Percentiles rank a stretch among this genome's conserved stretches.
These are phyloP conservation scores for Trematomus bernacchii DNA, from an alignment of 2,797 vertebrate species.

Conservation along the genomic window DNA sequence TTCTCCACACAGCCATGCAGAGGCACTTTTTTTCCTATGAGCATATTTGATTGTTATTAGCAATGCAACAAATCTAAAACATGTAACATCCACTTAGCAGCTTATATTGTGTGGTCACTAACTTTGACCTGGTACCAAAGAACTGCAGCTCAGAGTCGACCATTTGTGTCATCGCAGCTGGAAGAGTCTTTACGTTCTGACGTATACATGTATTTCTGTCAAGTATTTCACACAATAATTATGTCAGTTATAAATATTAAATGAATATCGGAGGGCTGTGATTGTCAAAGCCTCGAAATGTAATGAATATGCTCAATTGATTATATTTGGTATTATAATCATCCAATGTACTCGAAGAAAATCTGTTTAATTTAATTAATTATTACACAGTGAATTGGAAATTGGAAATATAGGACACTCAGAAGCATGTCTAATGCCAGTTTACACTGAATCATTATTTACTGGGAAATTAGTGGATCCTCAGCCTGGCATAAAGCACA, in stretches of 20 bases:
- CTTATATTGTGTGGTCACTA: background rate
- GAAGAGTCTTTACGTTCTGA: conserved; percentile 7
- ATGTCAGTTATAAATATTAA: conserved; percentile 24
- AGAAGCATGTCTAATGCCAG: conserved; percentile 58
- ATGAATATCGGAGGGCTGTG: background rate
- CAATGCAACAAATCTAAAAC: background rate
- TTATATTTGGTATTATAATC: conserved; percentile 51
- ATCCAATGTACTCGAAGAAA: conserved; percentile 42
- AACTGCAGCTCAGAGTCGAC: background rate
- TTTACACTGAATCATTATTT: conserved; percentile 67
- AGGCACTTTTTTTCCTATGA: too few relatives aligned
- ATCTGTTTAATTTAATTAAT: conserved; percentile 62
- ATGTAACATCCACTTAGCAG: background rate
- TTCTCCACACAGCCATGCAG: background rate
- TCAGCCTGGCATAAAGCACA: conserved; percentile 43
- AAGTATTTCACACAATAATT: conserved; percentile 29
- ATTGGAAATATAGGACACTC: conserved; percentile 56
- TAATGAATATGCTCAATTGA: conserved; percentile 49
- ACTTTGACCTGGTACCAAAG: background rate
- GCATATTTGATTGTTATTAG: background rate
- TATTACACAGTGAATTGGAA: conserved; percentile 47
- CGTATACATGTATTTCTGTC: conserved; percentile 9
- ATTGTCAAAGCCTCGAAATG: conserved; percentile 38
- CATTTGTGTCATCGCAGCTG: background rate
- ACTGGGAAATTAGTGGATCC: conserved; percentile 49